phyloP scores from a whole-genome alignment of 2,113 vertebrate genomes.

The Zingel zingel region DNA sequence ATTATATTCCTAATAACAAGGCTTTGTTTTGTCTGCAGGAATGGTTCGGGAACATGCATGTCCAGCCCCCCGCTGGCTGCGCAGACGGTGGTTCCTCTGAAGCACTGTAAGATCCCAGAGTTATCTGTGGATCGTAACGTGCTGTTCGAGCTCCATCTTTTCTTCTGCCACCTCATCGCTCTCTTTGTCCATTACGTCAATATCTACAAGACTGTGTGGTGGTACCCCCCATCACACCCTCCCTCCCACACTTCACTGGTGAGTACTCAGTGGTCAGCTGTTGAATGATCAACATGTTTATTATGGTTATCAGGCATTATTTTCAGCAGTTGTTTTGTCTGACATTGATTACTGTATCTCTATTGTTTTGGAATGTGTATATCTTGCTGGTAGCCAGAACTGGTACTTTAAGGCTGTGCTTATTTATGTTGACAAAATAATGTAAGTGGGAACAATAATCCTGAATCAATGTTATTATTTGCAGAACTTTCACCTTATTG shows the following conservation, averaged over 20 bases:
- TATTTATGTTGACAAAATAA: not conserved
- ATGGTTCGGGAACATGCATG: slow-evolving; percentile 92
- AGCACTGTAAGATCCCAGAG: slow-evolving; percentile 97
- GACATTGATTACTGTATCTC: not conserved
- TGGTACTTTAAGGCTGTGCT: not conserved
- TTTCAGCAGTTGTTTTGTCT: not conserved
- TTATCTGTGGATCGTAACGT: slow-evolving; percentile 92
- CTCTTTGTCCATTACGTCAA: slow-evolving; percentile 99
- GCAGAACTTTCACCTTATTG: slow-evolving; percentile 98
- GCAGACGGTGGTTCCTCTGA: slow-evolving; percentile 94
- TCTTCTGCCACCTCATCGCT: slow-evolving; percentile 96
- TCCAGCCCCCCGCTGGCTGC: slow-evolving; percentile 95
- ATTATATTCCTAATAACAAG: not conserved
- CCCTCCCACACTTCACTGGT: slow-evolving; percentile 97
- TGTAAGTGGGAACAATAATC: not conserved
- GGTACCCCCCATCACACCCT: slow-evolving; percentile 95
- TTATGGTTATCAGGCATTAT: not conserved
- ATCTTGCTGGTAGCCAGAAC: not conserved
- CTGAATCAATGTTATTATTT: slow-evolving; percentile 39
- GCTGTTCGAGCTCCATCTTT: slow-evolving; percentile 96
- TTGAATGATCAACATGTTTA: not conserved
- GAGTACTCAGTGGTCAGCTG: slow-evolving; percentile 61
- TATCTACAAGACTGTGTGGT: slow-evolving; percentile 99
- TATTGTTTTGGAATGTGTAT: not conserved
- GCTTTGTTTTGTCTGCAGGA: slow-evolving; percentile 79